Evolutionary conservation across 1,140 invertebrate species (phyloP), one percentile per base, ranked within the genome.

Genomic region (Lerema accius): DNA sequence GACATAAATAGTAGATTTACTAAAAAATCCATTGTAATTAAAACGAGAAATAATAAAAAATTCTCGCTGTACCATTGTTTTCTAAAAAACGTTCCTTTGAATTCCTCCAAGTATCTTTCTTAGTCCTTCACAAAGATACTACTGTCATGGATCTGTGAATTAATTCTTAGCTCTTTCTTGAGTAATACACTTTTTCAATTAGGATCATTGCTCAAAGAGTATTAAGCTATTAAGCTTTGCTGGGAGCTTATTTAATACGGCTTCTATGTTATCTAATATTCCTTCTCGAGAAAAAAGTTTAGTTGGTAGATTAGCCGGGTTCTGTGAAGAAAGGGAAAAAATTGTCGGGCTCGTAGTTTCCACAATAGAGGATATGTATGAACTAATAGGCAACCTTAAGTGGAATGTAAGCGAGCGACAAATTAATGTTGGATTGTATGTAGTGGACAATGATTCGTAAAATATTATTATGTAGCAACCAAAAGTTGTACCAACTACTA

Each of bases 171-270:
- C 23, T 56, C 40, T 53, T 56, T 45, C 53, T 56, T 19, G 14
- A 56, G 39, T 56, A 43, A 28, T 32, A 43, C 23, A 43, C 40
- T 45, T 56, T 56, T 56, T 42, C 53, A 56, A 56, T 56, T 56
- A 43, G 40, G 53, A 56, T 56, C 26, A 43, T 56, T 56, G 39
- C 39, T 56, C 53, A 56, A 32, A 56, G 53, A 56, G 40, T n/a
- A n/a, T n/a, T n/a, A n/a, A n/a, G n/a, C n/a, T 10, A 56, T 56
- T 56, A 45, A 56, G 53, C 39, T 56, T 56, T 26, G 16, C 40
- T 43, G 40, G 13, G 39, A 42, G 37, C 51, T 42, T 42, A 55
- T 55, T 55, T 55, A 26, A 53, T 55, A 55, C 37, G 40, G 9
- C 39, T 23, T 23, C 19, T 23, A 5, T 23, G 19, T 23, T 23